These are phyloP conservation scores for Trichopoda pennipes DNA, from an alignment of 2,888 invertebrate species.

Conservation along the genomic window DNA sequence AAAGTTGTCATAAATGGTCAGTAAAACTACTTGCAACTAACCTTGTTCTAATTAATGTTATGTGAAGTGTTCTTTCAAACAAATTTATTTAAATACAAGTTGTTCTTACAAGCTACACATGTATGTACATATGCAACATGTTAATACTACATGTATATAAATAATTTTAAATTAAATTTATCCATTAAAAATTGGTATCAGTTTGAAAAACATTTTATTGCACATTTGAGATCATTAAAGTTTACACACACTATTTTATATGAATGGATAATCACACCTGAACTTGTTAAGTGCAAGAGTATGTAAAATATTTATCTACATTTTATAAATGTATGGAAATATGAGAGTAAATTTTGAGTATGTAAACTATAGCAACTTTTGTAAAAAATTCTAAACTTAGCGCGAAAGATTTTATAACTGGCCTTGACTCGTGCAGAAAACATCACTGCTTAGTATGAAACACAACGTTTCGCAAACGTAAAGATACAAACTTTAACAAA, in stretches of 20 bases:
- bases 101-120: background rate
- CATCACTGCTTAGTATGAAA: too few species aligned
- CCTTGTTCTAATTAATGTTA: slow-evolving; percentile 1
- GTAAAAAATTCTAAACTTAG: too few species aligned
- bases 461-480: too few species aligned
- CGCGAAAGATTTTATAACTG: too few species aligned
- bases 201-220: slow-evolving; percentile 41
- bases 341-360: slow-evolving; percentile 23
- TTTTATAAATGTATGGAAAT: background rate
- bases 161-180: slow-evolving; percentile 29
- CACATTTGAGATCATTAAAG: slow-evolving; percentile 45
- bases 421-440: too few species aligned
- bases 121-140: background rate
- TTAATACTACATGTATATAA: background rate
- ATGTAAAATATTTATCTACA: slow-evolving; percentile 7
- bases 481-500: too few species aligned
- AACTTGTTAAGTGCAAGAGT: background rate
- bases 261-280: background rate
- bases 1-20: slow-evolving; percentile 29
- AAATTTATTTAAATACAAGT: slow-evolving; percentile 6
- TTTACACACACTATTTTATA: slow-evolving; percentile 1
- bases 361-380: slow-evolving; percentile 39
- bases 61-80: background rate
- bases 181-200: slow-evolving; percentile 1
- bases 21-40: background rate